Evolutionary conservation across 2,888 invertebrate genomes (phyloP), one percentile per base, ranked within the genome.

Genomic region (Habrosyne pyritoides): DNA sequence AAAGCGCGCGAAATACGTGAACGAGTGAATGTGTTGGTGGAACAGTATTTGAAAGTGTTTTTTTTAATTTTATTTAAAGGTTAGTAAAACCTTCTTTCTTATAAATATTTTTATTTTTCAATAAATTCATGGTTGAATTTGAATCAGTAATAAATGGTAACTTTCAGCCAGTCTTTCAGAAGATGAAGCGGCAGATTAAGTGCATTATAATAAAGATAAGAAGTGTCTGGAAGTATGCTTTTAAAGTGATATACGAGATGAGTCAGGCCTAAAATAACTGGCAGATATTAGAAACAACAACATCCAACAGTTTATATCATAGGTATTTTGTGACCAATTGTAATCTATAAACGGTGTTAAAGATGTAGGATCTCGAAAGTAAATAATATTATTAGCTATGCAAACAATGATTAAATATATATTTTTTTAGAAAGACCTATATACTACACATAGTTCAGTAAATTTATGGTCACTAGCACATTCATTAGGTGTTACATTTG

Each of bases 131-230:
- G 8, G 8, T 12, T 33, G 6, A 42, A 42, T 18, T 42, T 7
- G 18, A 42, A 18, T 14, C 8, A 36, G 12, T 12, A 12, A 30
- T n/a, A 30, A 5, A n/a, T n/a, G n/a, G n/a, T n/a, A n/a, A n/a
- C 24, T n/a, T 42, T 18, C 18, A 18, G 36, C 8, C 14, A 7
- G 42, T 18, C 1, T 42, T 42, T 8, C 7, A 18, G 42, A 12
- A 42, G 42, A 42, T 42, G 18, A n/a, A 42, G 18, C 2, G 42
- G 18, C 42, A 42, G 33, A 33, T 33, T 52, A 50, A 50, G 21
- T 51, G n/a, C n/a, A 28, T 59, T 63, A 79, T 66, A 79, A 77
- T 81, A 80, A 75, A 84, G 87, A 91, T 89, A 90, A 88, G 83
- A 77, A 63, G 67, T 83, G 82, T 77, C 73, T 70, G 78, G 73